These are phyloP conservation scores for Conopomorpha cramerella DNA, from an alignment of 1,140 invertebrate genomes.

Conservation along the genomic window DNA sequence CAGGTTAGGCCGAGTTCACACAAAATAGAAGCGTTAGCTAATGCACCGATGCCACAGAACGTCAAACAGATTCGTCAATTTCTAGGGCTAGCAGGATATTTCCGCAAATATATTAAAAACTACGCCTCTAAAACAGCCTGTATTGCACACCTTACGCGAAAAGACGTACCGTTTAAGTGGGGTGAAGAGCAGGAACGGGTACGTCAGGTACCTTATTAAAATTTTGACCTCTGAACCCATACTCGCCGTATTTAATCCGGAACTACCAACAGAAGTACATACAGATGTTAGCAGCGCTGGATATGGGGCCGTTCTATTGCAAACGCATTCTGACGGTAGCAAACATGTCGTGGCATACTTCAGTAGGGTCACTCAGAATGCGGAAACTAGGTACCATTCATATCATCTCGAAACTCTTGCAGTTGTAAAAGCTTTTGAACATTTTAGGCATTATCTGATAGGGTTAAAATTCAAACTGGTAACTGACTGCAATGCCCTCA, in stretches of 20 bases:
- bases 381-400: slow-evolving; percentile 15
- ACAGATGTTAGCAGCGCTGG: slow-evolving; percentile 17
- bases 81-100: no score
- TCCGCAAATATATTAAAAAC: no score
- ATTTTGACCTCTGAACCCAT: not conserved
- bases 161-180: no score
- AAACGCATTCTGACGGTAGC: slow-evolving; percentile 7
- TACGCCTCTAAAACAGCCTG: no score
- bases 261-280: slow-evolving; percentile 14
- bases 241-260: slow-evolving; percentile 3
- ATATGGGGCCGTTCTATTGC: slow-evolving; percentile 12
- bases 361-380: slow-evolving; percentile 10
- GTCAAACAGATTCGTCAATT: no score
- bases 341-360: slow-evolving; percentile 17
- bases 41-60: no score
- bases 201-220: no score
- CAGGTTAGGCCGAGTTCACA: no score
- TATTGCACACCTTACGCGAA: no score
- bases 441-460: slow-evolving; percentile 21
- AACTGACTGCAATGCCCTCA: slow-evolving; percentile 28
- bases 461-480: slow-evolving; percentile 28
- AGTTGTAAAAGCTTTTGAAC: slow-evolving; percentile 14
- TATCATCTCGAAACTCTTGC: slow-evolving; percentile 21
- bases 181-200: no score
- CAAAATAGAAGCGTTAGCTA: no score